These are phyloP conservation scores for Mimachlamys varia DNA, from an alignment of 2,888 invertebrate genomes.

Conservation along the genomic window DNA sequence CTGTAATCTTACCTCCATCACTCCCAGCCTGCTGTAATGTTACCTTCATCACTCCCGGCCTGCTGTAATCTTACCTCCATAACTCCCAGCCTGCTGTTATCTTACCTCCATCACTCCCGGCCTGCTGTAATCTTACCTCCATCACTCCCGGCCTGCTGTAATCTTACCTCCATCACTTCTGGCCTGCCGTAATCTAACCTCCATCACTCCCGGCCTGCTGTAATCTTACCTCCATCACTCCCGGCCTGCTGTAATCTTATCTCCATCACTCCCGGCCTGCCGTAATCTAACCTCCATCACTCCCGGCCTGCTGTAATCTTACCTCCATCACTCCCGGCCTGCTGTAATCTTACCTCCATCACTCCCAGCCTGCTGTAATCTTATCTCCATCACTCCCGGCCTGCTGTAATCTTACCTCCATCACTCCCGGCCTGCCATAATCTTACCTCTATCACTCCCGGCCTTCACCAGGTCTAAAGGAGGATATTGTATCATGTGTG, in stretches of 20 bases:
- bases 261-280: background rate
- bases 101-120: background rate
- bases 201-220: background rate
- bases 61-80: background rate
- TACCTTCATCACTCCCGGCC: background rate
- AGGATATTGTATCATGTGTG: background rate
- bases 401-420: background rate
- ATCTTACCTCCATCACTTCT: background rate
- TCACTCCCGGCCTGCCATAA: background rate
- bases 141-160: background rate
- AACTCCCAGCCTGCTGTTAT: background rate
- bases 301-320: background rate
- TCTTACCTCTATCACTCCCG: background rate
- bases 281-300: background rate
- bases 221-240: background rate
- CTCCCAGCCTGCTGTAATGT: background rate
- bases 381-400: background rate
- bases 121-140: background rate
- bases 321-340: background rate
- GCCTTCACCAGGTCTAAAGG: background rate
- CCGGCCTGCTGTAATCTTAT: background rate
- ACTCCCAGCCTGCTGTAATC: background rate
- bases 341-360: background rate
- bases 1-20: background rate
- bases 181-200: background rate